A percentile compares a stretch with the other conserved stretches of the same genome.
These are phyloP conservation scores for Ceryle rudis DNA, from an alignment of 2,797 vertebrate genomes.

Conservation along the genomic window DNA sequence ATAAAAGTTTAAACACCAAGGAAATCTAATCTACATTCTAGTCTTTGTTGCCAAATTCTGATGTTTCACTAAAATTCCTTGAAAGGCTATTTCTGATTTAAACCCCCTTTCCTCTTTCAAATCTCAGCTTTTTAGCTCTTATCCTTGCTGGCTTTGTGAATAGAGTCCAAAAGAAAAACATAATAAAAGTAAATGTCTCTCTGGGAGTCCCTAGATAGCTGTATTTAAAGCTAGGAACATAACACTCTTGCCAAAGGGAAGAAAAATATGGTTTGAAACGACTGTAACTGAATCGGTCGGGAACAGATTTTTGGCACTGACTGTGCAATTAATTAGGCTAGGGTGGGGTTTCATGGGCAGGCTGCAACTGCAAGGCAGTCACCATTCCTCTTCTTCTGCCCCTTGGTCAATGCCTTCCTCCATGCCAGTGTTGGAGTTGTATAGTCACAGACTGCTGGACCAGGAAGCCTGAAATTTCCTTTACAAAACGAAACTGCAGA, in stretches of 20 bases:
- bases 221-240: constrained; percentile 71
- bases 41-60: not conserved
- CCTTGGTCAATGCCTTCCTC: not conserved
- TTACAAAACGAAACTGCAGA: not conserved
- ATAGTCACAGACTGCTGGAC: not conserved
- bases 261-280: constrained; percentile 42
- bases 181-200: constrained; percentile 65
- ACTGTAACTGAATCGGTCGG: not conserved
- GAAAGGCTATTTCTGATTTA: constrained; percentile 4
- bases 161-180: constrained; percentile 51
- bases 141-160: constrained; percentile 5
- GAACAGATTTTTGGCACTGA: constrained; percentile 12
- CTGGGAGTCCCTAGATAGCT: constrained; percentile 45
- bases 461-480: not conserved
- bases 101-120: not conserved
- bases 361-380: not conserved
- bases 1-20: constrained; percentile 12
- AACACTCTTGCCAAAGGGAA: constrained; percentile 22
- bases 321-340: not conserved
- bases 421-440: not conserved
- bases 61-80: constrained; percentile 50
- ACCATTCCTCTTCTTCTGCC: not conserved
- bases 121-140: constrained; percentile 17
- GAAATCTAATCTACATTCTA: not conserved
- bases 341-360: not conserved